Base-by-base conservation (phyloP, 2,797 vertebrate genomes). In the Sebastes alutus region DNA sequence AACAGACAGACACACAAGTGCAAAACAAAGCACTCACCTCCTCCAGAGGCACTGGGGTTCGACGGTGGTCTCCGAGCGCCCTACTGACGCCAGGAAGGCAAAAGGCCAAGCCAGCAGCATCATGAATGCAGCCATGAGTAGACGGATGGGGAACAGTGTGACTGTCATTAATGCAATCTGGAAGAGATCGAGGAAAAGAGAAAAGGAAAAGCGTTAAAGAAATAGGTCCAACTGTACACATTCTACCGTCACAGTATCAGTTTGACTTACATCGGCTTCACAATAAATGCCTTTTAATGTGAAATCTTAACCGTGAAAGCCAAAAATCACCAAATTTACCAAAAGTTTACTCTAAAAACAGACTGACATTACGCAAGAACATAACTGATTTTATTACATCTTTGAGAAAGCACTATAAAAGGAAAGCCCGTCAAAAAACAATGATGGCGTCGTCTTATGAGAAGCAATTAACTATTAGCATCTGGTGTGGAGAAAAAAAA, bases 91-190 rank as follows among this genome's bases (percentile, higher is more conserved):
- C 76, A 98, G 63, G 79, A 99, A 98, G 0, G 98, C 98, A 77
- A 99, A 96, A 77, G 98, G 98, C 98, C 99, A 99, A 77, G 98
- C 99, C 87, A 99, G 92, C 78, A 99, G 93, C 98, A 99, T 99
- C 98, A 99, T 98, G 92, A 97, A 97, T 60, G 97, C 97, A 27
- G 97, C 98, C 4, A 98, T 93, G 83, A 99, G 95, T 23, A 99
- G 97, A 71, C 98, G 97, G 86, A 99, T 90, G 7, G 99, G 99
- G 90, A 99, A 99, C 38, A 99, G 93, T 0, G 98, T 99, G 94
- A 99, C 92, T 7, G 98, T 98, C 98, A 99, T 97, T 89, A 99
- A 87, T 11, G 95, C 96, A 81, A 99, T 96, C 99, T 99, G 96
- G 1, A 93, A 94, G 88, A 89, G 35, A 92, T 18, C 22, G n/a